A percentile compares a stretch with the other conserved stretches of the same genome.
These are phyloP conservation scores for Drosophila aff. DNA, from an alignment of 1,140 invertebrate genomes.

Conservation along the genomic window DNA sequence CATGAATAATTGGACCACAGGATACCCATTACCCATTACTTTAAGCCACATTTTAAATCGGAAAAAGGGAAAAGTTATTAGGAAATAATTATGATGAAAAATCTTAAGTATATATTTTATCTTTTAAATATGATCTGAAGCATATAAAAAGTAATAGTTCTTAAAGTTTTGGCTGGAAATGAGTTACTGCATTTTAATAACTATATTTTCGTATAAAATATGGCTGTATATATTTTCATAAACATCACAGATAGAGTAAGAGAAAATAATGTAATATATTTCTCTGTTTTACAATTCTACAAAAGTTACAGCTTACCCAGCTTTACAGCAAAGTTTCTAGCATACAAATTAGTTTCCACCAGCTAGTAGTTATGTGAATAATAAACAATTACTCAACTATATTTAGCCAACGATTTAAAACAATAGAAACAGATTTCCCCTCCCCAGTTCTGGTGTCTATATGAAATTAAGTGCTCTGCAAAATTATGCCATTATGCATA, in stretches of 20 bases:
- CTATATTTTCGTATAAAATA: background rate
- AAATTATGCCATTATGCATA: slow-evolving; percentile 5
- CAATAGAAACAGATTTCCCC: background rate
- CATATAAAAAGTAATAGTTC: background rate
- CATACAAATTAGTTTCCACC: slow-evolving; percentile 5
- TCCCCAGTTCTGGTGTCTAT: background rate
- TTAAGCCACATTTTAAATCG: background rate
- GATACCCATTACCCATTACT: background rate
- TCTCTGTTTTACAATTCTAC: background rate
- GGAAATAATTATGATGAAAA: background rate
- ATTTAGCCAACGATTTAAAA: slow-evolving; percentile 8
- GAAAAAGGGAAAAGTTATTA: background rate
- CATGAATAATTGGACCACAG: background rate
- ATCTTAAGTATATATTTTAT: no score
- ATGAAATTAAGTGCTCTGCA: slow-evolving; percentile 1
- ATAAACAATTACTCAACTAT: slow-evolving; percentile 8
- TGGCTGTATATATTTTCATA: background rate
- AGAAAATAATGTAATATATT: background rate
- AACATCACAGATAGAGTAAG: background rate
- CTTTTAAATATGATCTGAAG: background rate
- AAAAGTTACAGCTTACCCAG: background rate
- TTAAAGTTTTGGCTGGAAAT: background rate
- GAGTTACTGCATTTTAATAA: no score
- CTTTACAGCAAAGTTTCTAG: background rate
- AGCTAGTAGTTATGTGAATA: background rate